Conservation (phyloP, 2,888 invertebrate genomes). For the Andricus curvator region DNA sequence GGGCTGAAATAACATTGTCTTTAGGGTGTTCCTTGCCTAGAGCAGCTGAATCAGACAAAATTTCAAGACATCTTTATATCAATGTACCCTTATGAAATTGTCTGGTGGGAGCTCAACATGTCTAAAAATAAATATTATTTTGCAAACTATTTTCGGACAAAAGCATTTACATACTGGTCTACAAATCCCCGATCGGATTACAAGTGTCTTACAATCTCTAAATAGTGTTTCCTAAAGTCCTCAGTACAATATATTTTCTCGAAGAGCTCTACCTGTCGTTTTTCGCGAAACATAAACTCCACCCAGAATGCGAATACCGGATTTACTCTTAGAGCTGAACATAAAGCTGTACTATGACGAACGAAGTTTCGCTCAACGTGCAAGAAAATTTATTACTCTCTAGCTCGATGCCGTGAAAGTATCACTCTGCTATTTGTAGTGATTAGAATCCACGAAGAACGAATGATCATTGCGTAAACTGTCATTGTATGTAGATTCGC, state of each 20-base stretch:
- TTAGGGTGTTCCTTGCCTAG: too few species aligned
- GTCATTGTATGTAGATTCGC: conserved; percentile 26
- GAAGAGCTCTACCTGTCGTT: conserved; percentile 16
- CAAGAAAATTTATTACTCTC: conserved; percentile 29
- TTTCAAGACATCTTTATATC: too few species aligned
- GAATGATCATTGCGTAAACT: conserved; percentile 1
- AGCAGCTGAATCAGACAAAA: too few species aligned
- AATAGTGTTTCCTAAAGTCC: conserved; percentile 1
- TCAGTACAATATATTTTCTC: conserved; percentile 8
- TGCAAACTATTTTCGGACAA: neutral
- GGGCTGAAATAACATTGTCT: too few species aligned
- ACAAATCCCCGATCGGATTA: conserved; percentile 17
- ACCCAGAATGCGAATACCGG: conserved; percentile 23
- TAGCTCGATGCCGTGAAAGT: neutral
- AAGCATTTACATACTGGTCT: neutral
- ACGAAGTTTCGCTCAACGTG: conserved; percentile 21
- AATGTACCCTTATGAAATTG: too few species aligned
- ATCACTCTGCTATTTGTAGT: conserved; percentile 16
- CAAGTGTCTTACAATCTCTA: conserved; percentile 1
- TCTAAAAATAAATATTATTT: neutral
- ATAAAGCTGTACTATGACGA: conserved; percentile 16
- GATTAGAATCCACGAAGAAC: conserved; percentile 25
- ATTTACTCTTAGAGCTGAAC: conserved; percentile 22
- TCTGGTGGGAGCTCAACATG: too few species aligned
- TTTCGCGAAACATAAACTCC: conserved; percentile 40